Conservation (phyloP, 2,113 vertebrate genomes). For the Lepisosteus oculatus region DNA sequence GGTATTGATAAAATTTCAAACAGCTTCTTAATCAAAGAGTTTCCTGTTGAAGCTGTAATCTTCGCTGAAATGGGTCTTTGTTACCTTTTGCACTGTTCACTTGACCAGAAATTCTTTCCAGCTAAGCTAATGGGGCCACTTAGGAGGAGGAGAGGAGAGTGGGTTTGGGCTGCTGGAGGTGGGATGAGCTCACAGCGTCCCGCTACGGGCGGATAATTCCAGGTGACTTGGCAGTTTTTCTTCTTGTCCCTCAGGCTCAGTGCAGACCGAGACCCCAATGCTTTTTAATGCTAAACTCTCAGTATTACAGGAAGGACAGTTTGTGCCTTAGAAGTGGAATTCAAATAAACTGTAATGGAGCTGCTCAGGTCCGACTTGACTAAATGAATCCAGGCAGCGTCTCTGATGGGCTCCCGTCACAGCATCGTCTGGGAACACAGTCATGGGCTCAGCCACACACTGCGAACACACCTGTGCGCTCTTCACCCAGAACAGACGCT, state of each 20-base stretch:
- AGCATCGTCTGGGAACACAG: no score
- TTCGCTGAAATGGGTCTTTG: constrained; percentile 67
- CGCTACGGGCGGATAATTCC: constrained; percentile 55
- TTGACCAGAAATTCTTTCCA: constrained; percentile 61
- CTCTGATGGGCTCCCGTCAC: no score
- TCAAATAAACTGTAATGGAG: no score
- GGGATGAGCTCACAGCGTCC: constrained; percentile 48
- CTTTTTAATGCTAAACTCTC: constrained; percentile 37
- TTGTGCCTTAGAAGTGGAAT: no score
- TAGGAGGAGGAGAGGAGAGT: constrained; percentile 43
- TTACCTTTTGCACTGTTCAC: constrained; percentile 57
- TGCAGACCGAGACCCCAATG: constrained; percentile 34
- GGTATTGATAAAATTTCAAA: constrained; percentile 73
- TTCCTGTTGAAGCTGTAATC: constrained; percentile 69
- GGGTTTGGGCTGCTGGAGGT: constrained; percentile 52
- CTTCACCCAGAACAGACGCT: no score
- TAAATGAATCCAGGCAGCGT: no score
- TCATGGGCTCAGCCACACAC: no score
- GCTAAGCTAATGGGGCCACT: constrained; percentile 55
- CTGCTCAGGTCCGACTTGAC: no score
- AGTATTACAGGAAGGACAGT: background rate
- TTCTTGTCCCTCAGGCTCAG: constrained; percentile 27
- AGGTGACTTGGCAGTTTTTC: constrained; percentile 66
- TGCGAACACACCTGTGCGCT: no score
- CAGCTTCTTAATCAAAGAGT: constrained; percentile 68